Evolutionary conservation across 2,797 vertebrate species (phyloP).

Genomic region (Catharus ustulatus): DNA sequence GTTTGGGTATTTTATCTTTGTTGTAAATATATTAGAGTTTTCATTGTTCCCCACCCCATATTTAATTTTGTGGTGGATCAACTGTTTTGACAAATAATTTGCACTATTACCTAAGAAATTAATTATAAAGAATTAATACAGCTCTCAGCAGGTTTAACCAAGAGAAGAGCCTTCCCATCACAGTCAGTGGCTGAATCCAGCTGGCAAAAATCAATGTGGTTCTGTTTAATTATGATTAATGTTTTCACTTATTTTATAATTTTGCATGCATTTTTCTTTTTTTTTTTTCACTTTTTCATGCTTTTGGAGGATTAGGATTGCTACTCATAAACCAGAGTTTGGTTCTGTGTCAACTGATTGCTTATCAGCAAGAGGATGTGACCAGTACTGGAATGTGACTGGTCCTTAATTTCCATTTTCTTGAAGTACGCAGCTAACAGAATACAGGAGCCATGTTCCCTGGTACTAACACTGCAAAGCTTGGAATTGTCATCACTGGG

Average conservation of each 20-base stretch:
- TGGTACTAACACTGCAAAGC: background rate
- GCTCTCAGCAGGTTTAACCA: conserved; percentile 32
- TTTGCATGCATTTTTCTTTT: conserved; percentile 49
- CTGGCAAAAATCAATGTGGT: conserved; percentile 30
- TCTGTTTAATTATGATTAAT: conserved; percentile 56
- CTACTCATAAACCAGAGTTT: background rate
- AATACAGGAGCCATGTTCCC: conserved; percentile 34
- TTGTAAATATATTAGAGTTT: background rate
- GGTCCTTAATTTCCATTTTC: conserved; percentile 14
- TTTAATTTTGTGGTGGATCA: background rate
- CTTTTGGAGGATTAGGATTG: conserved; percentile 4
- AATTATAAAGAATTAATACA: background rate
- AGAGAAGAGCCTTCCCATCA: background rate
- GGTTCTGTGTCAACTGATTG: background rate
- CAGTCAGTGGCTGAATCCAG: conserved; percentile 27
- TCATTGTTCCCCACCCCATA: background rate
- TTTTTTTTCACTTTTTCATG: background rate
- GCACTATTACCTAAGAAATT: background rate
- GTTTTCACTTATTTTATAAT: conserved; percentile 55
- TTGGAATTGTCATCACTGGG: conserved; percentile 45
- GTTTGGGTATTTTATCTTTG: background rate
- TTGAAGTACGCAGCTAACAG: background rate
- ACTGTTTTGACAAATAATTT: conserved; percentile 35
- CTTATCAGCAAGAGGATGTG: background rate
- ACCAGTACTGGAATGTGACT: conserved; percentile 13